These are phyloP conservation scores for Sycophaga agraensis DNA, from an alignment of 1,140 invertebrate genomes.

Conservation along the genomic window DNA sequence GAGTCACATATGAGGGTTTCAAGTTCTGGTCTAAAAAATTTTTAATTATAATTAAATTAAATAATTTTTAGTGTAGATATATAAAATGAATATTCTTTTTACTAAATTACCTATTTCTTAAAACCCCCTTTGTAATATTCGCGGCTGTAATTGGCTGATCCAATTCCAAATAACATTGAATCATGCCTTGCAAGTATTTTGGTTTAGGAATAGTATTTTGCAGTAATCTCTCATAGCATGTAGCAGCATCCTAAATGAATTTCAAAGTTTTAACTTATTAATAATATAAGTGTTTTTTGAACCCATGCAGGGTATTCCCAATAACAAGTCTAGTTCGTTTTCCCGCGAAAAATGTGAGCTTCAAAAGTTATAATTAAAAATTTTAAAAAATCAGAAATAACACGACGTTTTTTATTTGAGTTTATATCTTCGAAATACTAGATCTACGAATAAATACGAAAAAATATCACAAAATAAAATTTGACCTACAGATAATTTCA, in stretches of 20 bases:
- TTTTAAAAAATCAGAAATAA: too few species aligned
- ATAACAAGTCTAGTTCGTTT: too few species aligned
- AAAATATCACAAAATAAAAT: too few species aligned
- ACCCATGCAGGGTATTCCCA: too few species aligned
- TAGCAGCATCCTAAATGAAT: constrained; percentile 66
- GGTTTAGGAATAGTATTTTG: constrained; percentile 60
- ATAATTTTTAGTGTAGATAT: background rate
- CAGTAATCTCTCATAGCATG: constrained; percentile 74
- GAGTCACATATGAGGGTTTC: constrained; percentile 63
- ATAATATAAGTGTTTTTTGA: constrained; percentile 1
- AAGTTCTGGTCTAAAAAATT: constrained; percentile 46
- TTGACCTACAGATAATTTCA: too few species aligned
- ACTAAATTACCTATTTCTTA: constrained; percentile 48
- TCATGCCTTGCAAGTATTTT: constrained; percentile 65
- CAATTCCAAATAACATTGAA: constrained; percentile 73
- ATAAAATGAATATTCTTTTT: background rate
- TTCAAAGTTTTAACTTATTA: background rate
- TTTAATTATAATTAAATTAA: background rate
- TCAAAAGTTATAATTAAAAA: too few species aligned
- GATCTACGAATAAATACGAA: too few species aligned
- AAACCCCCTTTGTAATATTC: constrained; percentile 64
- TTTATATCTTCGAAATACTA: too few species aligned
- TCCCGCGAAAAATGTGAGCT: too few species aligned
- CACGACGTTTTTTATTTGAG: too few species aligned
- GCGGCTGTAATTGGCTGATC: constrained; percentile 78